These are phyloP conservation scores for Karalla daura DNA, from an alignment of 2,797 vertebrate species.

Conservation along the genomic window DNA sequence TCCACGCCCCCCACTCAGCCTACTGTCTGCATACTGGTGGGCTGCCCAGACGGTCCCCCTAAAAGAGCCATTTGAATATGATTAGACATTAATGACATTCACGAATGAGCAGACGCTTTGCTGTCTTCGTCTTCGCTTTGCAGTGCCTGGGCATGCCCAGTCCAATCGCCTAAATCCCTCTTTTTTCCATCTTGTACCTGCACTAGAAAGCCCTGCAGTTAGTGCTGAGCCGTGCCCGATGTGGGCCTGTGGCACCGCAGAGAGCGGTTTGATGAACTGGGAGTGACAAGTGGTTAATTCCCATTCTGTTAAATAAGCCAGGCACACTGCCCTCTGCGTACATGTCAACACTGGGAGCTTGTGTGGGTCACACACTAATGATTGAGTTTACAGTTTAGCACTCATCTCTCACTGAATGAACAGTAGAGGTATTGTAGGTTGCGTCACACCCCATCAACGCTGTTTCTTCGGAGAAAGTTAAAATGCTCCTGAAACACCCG, in stretches of 20 bases:
- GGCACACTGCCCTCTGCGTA: constrained; percentile 68
- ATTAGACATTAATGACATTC: constrained; percentile 61
- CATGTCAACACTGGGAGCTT: constrained; percentile 72
- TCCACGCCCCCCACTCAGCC: too few relatives aligned
- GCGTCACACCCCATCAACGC: background rate
- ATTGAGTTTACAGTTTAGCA: constrained; percentile 34
- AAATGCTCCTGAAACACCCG: background rate
- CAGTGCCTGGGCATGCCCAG: constrained; percentile 14
- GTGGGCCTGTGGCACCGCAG: constrained; percentile 9
- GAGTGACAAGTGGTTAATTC: constrained; percentile 56
- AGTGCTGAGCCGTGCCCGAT: constrained; percentile 10
- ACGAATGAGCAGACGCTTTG: constrained; percentile 54
- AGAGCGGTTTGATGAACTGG: constrained; percentile 17
- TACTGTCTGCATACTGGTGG: constrained; percentile 68
- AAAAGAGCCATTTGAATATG: constrained; percentile 65
- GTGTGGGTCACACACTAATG: constrained; percentile 49
- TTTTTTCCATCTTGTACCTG: constrained; percentile 7
- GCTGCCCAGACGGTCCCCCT: constrained; percentile 46
- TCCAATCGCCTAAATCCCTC: background rate
- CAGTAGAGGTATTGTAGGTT: background rate
- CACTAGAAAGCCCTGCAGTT: background rate
- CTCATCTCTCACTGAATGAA: constrained; percentile 6
- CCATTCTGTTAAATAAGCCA: constrained; percentile 55
- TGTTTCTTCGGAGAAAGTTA: background rate
- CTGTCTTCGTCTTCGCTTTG: constrained; percentile 21